Percentiles rank a stretch among this genome's conserved stretches.
phyloP scores from a whole-genome alignment of 37 sponge, comb jelly and placozoan species.

The Beroe ovata region DNA sequence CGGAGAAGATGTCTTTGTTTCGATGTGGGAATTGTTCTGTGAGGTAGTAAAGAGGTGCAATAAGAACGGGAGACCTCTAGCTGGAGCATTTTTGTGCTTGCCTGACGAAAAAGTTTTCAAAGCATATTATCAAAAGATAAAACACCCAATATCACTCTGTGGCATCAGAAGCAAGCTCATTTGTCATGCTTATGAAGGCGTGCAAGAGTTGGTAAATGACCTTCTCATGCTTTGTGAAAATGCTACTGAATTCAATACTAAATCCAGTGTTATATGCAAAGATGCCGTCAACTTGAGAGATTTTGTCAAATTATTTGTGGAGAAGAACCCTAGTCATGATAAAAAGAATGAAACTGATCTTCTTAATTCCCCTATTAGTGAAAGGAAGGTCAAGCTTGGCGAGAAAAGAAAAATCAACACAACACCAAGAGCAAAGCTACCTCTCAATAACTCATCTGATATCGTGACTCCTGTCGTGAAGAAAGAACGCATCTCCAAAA shows the following conservation, averaged over 20 bases:
- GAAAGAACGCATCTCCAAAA: background rate
- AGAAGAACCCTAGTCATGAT: background rate
- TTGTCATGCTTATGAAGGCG: background rate
- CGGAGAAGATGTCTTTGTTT: constrained; percentile 1
- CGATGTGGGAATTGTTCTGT: constrained; percentile 4
- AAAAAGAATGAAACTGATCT: background rate
- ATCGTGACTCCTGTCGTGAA: background rate
- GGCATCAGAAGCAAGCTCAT: constrained; percentile 53
- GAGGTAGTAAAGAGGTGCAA: constrained; percentile 20
- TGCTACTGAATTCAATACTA: constrained; percentile 1
- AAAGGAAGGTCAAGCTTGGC: background rate
- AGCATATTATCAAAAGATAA: background rate
- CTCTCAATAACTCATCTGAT: background rate
- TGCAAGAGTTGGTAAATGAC: background rate
- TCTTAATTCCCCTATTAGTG: background rate
- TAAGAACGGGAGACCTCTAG: constrained; percentile 30
- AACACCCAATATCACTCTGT: background rate
- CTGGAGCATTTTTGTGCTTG: background rate
- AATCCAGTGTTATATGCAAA: constrained; percentile 32
- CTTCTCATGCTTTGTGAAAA: constrained; percentile 4
- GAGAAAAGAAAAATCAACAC: constrained; percentile 4
- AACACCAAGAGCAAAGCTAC: background rate
- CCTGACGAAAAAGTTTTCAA: background rate
- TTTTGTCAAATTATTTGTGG: background rate
- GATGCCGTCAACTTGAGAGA: constrained; percentile 60